Base-by-base conservation (phyloP, 2,888 invertebrate genomes). In the Augiades crinisus region DNA sequence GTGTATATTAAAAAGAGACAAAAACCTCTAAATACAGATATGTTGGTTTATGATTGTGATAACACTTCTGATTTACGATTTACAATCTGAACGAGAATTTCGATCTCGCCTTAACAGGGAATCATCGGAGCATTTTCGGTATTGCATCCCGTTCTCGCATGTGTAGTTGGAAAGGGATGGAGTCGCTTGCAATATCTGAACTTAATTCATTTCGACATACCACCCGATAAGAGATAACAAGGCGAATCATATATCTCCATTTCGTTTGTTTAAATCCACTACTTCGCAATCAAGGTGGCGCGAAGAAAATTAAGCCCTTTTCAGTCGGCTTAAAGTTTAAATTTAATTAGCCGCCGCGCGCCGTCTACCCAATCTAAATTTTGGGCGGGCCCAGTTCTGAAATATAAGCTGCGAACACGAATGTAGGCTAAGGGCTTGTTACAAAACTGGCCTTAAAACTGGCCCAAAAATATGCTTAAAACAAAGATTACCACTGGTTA, bases 361-460 rank as follows among this genome's bases (percentile, higher is more conserved):
- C n/a, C n/a, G n/a, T n/a, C n/a, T 51, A 56, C 56, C 68, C 78
- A 81, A 84, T 82, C 80, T 77, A 73, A 70, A 78, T 75, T 81
- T 80, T 78, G 81, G 85, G 85, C 81, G 81, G 75, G 67, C 49
- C 68, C 53, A 62, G 61, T 55, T 62, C 69, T 79, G 78, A 82
- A 77, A 78, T 77, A 78, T 82, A 80, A 74, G 71, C 68, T 63
- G 60, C 63, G 67, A 68, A 68, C 77, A 74, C 71, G 73, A 75
- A 62, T 66, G 40, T 78, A 75, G 74, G 44, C 44, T 3, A 49
- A 54, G 81, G 67, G 75, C 6, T 40, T 5, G 47, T 16, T 46
- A 5, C 24, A 21, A 24, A 16, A 10, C 19, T 36, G 6, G 12
- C 31, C 10, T 10, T 27, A 8, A n/a, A n/a, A n/a, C n/a, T n/a